Evolutionary conservation across 2,797 vertebrate species (phyloP).

Genomic region (Paguma larvata): DNA sequence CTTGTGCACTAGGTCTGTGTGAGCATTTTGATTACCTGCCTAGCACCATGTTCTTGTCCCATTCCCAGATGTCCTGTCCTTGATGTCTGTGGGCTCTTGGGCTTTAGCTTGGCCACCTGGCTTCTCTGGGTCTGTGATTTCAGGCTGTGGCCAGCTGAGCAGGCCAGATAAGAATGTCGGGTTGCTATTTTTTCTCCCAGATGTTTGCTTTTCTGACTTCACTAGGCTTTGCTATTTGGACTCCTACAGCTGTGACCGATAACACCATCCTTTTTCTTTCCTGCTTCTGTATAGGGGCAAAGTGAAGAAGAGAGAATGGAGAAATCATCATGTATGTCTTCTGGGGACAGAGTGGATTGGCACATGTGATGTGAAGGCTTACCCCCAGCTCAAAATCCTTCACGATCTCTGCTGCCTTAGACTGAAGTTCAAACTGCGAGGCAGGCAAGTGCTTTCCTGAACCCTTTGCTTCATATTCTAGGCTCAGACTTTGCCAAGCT

Average conservation of each 20-base stretch:
- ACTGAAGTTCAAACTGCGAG: background rate
- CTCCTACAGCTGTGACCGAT: background rate
- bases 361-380: background rate
- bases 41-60: background rate
- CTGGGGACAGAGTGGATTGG: background rate
- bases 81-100: background rate
- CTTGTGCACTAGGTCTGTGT: background rate
- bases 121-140: background rate
- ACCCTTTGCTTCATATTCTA: background rate
- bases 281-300: conserved; percentile 15
- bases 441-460: background rate
- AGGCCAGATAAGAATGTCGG: background rate
- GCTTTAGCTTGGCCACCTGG: background rate
- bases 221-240: background rate
- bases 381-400: background rate
- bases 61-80: background rate
- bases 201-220: conserved; percentile 15
- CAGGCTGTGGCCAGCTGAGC: background rate
- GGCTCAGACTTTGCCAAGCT: background rate
- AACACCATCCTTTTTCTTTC: background rate
- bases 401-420: background rate
- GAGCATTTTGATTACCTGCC: background rate
- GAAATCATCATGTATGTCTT: conserved; percentile 21
- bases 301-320: conserved; percentile 26
- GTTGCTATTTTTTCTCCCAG: background rate